Evolutionary conservation across 2,113 vertebrate genomes (phyloP).

Genomic region (Thermophis baileyi): DNA sequence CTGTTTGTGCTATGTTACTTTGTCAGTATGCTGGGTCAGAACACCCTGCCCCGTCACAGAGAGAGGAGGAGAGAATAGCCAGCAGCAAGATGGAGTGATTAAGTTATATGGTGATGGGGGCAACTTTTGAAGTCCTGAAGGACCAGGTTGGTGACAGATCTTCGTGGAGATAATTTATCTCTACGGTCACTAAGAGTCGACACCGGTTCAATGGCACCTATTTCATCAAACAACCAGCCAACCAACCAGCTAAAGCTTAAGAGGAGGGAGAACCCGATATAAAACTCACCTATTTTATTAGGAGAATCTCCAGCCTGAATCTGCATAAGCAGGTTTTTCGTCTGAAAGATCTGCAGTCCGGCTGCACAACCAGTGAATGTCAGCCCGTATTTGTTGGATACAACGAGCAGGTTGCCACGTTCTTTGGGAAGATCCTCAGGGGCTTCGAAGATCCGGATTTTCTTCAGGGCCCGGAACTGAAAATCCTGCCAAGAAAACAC

Average conservation of each 20-base stretch:
- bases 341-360: constrained; percentile 82
- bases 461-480: constrained; percentile 93
- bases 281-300: constrained; percentile 81
- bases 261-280: not conserved
- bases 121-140: not conserved
- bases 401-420: constrained; percentile 79
- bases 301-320: constrained; percentile 80
- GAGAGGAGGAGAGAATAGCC: no score
- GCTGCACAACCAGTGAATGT: constrained; percentile 78
- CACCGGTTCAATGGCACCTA: not conserved
- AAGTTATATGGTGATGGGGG: not conserved
- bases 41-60: no score
- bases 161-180: not conserved
- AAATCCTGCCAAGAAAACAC: constrained; percentile 79
- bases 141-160: not conserved
- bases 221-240: not conserved
- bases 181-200: not conserved
- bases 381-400: constrained; percentile 92
- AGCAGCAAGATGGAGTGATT: not conserved
- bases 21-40: no score
- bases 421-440: constrained; percentile 81
- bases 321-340: constrained; percentile 77
- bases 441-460: constrained; percentile 82
- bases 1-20: no score
- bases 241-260: not conserved